Base-by-base conservation (phyloP, 2,113 vertebrate species). In the Riparia riparia region DNA sequence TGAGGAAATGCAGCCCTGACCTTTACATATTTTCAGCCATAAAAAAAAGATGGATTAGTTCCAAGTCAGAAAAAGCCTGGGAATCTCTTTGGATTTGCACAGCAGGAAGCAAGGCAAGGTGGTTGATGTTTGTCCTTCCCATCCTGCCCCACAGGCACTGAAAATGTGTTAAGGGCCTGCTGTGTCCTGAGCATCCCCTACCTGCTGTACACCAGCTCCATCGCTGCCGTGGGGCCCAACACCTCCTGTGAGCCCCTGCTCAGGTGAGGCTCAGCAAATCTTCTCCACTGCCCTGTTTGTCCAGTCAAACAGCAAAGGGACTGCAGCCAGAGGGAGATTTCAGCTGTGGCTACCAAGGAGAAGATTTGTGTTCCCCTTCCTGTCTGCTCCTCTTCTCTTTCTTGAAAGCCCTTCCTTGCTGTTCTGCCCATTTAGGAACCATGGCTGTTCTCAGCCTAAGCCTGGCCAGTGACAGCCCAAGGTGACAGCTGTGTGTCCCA, bases 121-220 rank as follows among this genome's bases (percentile, higher is more conserved):
- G 39, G 32, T 9, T 18, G 25, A 88, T 20, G 19, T 51, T 37
- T 80, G 54, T 66, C 54, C 47, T 87, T 79, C 47, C 66, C 28
- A 32, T 37, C n/a, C 29, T 85, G 17, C 32, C 37, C 53, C 31
- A 47, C 82, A 96, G 91, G 91, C 32, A 97, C 96, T 45, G 94
- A 95, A 31, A 97, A 95, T 1, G 70, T 97, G 69, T 4, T 96
- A 12, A 86, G 61, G 85, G 93, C 85, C 41, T 95, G 91, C 87
- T 69, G 78, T 37, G 61, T 1, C 32, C 82, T 71, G 77, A 82
- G 58, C 56, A 37, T 94, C 42, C 92, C 77, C 0, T 84, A 49
- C 2, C 17, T 94, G 57, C 82, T 95, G 44, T 73, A 91, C 80
- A 95, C 94, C 2, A 91, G 95, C 63, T 97, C 92, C 45, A 31